Percentiles rank a stretch among this genome's conserved stretches.
Conservation (phyloP, 2,888 invertebrate species). For the Lymantria dispar region DNA sequence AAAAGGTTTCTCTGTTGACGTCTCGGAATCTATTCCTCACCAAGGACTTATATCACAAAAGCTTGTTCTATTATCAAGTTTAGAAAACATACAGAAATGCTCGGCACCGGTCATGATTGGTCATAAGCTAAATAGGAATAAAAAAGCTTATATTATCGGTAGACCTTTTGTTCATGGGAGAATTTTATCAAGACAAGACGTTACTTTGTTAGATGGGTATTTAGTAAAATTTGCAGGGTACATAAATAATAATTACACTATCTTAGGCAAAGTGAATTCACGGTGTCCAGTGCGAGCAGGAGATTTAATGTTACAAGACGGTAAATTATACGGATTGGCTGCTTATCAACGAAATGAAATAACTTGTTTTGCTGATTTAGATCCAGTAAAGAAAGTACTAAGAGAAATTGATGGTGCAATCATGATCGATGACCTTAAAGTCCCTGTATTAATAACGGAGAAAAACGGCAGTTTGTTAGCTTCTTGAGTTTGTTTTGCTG, state of each 20-base stretch:
- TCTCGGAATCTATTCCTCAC: constrained; percentile 48
- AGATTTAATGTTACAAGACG: constrained; percentile 60
- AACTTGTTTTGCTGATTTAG: constrained; percentile 58
- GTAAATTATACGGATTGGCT: constrained; percentile 53
- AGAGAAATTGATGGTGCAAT: constrained; percentile 38
- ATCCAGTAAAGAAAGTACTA: constrained; percentile 37
- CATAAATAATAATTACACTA: constrained; percentile 40
- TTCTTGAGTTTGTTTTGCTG: no score
- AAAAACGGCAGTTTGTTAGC: no score
- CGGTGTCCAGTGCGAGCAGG: constrained; percentile 63
- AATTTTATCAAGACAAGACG: constrained; percentile 55
- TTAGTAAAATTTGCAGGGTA: constrained; percentile 13
- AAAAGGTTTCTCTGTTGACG: constrained; percentile 60
- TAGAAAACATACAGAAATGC: constrained; percentile 54
- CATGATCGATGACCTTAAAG: constrained; percentile 7
- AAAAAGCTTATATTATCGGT: constrained; percentile 51
- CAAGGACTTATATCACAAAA: constrained; percentile 51
- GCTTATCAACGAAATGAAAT: constrained; percentile 46
- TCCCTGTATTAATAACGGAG: not conserved
- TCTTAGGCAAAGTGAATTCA: constrained; percentile 53
- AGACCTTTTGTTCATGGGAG: constrained; percentile 47
- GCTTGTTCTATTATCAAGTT: constrained; percentile 54
- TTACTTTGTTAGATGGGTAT: constrained; percentile 30
- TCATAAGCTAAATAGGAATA: constrained; percentile 28
- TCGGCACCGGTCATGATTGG: constrained; percentile 46